Conservation (phyloP, 2,113 vertebrate genomes). For the Trinectes maculatus region DNA sequence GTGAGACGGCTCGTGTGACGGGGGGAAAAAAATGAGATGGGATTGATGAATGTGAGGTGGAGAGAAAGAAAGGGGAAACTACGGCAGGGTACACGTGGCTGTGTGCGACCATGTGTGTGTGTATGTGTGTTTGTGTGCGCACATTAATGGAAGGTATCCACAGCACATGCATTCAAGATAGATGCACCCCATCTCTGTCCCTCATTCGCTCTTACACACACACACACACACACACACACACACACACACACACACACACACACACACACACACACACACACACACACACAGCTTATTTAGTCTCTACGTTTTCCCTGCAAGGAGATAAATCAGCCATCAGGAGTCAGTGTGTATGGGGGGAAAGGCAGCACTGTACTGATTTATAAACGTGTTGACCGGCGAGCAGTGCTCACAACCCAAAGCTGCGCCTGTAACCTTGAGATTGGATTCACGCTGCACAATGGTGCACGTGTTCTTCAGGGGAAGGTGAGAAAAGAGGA, state of each 20-base stretch:
- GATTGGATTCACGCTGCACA: conserved; percentile 56
- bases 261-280: too few species aligned
- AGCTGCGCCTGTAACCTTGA: conserved; percentile 62
- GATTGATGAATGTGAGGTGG: conserved; percentile 70
- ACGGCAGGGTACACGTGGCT: conserved; percentile 49
- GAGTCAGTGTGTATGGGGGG: conserved; percentile 1
- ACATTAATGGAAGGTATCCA: conserved; percentile 52
- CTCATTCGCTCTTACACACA: conserved; percentile 36
- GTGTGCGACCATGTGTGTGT: conserved; percentile 13
- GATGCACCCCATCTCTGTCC: conserved; percentile 32
- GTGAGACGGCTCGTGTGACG: conserved; percentile 68
- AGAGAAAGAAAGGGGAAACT: conserved; percentile 46
- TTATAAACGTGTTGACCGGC: conserved; percentile 34
- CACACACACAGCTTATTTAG: too few species aligned
- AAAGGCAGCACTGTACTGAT: conserved; percentile 16
- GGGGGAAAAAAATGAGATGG: conserved; percentile 60
- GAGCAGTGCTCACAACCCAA: conserved; percentile 5
- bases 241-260: too few species aligned
- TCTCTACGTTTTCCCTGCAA: conserved; percentile 22
- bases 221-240: too few species aligned
- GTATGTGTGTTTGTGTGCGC: conserved; percentile 30
- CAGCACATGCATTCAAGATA: conserved; percentile 55
- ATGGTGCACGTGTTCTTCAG: conserved; percentile 36
- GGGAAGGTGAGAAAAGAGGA: conserved; percentile 42
- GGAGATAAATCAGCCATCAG: conserved; percentile 49